A percentile compares a stretch with the other conserved stretches of the same genome.
Evolutionary conservation across 2,797 vertebrate genomes (phyloP).

Genomic region (Coendou prehensilis): DNA sequence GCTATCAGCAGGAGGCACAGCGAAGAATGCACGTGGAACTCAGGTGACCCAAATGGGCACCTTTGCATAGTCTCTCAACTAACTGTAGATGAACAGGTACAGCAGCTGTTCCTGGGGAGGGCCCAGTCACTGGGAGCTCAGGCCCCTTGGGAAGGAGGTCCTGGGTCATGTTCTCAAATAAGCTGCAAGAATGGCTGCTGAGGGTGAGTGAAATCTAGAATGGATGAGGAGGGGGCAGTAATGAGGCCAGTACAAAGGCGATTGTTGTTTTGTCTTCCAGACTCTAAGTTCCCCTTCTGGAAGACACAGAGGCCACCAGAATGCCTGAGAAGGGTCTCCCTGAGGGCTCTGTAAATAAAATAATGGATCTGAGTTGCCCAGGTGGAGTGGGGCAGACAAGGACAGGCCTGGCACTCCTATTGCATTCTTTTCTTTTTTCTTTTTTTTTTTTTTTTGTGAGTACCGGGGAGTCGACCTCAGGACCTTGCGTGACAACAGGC

Average conservation of each 20-base stretch:
- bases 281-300: neutral
- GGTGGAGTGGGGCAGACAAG: too few species aligned
- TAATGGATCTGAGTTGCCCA: too few species aligned
- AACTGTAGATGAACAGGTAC: too few species aligned
- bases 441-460: too few species aligned
- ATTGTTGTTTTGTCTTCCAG: neutral
- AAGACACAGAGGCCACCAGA: neutral
- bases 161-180: neutral
- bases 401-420: neutral
- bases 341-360: neutral
- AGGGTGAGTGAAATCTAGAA: rapidly evolving
- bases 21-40: neutral
- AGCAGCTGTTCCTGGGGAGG: neutral
- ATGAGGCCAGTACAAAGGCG: rapidly evolving
- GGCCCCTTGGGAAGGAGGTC: neutral
- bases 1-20: neutral
- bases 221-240: neutral
- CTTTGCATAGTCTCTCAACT: neutral
- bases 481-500: too few species aligned
- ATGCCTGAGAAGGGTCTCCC: neutral
- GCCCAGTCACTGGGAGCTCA: neutral
- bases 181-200: neutral
- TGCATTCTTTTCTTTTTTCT: neutral
- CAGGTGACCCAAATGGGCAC: rapidly evolving
- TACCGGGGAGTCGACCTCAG: too few species aligned